Evolutionary conservation across 2,797 vertebrate genomes (phyloP).

Genomic region (Melanotaenia pygmaea): DNA sequence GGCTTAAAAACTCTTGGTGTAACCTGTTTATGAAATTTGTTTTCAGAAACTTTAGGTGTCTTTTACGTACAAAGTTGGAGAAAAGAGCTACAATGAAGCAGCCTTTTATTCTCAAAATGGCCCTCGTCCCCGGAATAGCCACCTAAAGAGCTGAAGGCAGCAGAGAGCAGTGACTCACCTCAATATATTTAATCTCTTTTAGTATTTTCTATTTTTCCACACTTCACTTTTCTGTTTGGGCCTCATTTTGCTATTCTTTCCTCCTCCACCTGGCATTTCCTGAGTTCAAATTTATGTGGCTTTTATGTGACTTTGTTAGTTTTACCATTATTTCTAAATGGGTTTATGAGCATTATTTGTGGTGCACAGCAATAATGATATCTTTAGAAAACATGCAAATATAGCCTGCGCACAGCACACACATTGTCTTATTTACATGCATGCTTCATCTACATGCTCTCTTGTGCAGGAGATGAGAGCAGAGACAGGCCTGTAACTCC

Average conservation of each 20-base stretch:
- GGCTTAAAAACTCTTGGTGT: neutral
- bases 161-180: slow-evolving; percentile 1
- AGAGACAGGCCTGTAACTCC: slow-evolving; percentile 36
- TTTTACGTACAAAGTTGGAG: neutral
- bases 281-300: neutral
- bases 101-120: neutral
- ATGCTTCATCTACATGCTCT: slow-evolving; percentile 14
- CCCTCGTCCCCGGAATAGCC: neutral
- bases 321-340: too few relatives aligned
- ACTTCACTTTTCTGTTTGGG: neutral
- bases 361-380: neutral
- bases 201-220: too few relatives aligned
- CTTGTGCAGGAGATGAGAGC: slow-evolving; percentile 3
- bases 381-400: neutral
- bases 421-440: slow-evolving; percentile 10
- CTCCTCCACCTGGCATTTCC: neutral
- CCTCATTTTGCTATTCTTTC: neutral
- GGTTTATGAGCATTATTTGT: neutral
- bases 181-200: neutral
- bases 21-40: neutral
- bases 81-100: neutral
- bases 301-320: neutral
- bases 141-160: neutral
- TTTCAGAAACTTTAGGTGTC: neutral
- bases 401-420: neutral